Evolutionary conservation across 2,797 vertebrate species (phyloP), one percentile per base, ranked within the genome.

Genomic region (Peromyscus attwateri): DNA sequence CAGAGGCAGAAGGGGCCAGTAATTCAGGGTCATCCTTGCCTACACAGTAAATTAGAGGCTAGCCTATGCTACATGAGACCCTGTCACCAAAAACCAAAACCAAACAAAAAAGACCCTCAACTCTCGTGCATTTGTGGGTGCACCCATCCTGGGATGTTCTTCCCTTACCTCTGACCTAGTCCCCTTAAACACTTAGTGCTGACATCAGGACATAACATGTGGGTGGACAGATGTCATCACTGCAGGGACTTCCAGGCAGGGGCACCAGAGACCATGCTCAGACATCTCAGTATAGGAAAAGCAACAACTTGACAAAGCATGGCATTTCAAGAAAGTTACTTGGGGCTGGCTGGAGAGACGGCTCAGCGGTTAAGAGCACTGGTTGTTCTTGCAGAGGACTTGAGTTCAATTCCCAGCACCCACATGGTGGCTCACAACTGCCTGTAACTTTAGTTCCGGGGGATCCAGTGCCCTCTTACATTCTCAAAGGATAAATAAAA

Each of bases 201-300:
- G 95, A 57, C 55, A 55, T 85, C 87, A 93, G 76, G 83, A 62
- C 23, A 25, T 96, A 89, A 96, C 52, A 81, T 76, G 73, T 64
- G 57, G 52, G 83, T 64, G 91, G 71, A 31, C 60, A 83, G 49
- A 83, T 87, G 88, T 95, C 75, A 83, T 95, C 73, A 92, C 43
- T 90, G 60, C 43, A 96, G 82, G 73, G 43, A 87, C 49, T 91
- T 73, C 64, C 87, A 89, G 91, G 92, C 37, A 31, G 92, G 0
- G 81, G 73, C 55, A 85, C 0, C 1, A 27, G 90, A 93, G 89
- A 89, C 70, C 95, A 71, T 76, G 85, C 55, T 91, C 60, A 87
- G 96, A 73, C 31, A 73, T 95, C 87, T 96, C 85, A 95, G 76
- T 76, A 95, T 46, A 95, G 76, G 46, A 87, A 70, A 37, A 91